phyloP scores from a whole-genome alignment of 2,113 vertebrate genomes.

The Pygathrix nemaeus region DNA sequence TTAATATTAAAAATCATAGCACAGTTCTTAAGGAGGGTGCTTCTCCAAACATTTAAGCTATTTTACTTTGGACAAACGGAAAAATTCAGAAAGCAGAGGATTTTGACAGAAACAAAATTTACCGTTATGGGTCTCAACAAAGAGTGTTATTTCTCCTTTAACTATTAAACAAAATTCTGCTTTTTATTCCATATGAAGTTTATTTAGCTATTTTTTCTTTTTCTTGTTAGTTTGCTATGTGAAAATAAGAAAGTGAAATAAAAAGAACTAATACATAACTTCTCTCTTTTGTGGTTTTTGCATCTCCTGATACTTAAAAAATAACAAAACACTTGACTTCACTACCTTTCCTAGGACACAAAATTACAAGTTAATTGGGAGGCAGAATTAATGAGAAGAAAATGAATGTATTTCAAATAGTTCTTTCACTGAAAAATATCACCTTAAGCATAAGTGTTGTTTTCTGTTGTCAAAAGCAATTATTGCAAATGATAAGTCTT shows the following conservation, averaged over 20 bases:
- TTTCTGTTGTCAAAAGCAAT: constrained; percentile 42
- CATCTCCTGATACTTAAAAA: neutral
- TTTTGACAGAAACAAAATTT: constrained; percentile 5
- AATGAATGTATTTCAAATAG: constrained; percentile 24
- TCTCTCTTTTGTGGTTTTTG: neutral
- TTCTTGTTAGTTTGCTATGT: neutral
- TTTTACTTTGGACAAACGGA: neutral
- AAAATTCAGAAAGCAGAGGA: neutral
- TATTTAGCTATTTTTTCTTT: neutral
- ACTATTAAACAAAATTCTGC: neutral
- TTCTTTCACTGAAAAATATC: neutral
- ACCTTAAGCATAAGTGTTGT: neutral
- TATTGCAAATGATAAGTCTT: constrained; percentile 17
- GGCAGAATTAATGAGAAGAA: constrained; percentile 3
- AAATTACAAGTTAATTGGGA: constrained; percentile 33
- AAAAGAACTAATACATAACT: neutral
- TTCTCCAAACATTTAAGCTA: neutral
- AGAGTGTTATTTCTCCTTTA: neutral
- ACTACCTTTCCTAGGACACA: neutral
- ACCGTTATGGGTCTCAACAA: neutral
- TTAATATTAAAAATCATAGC: neutral
- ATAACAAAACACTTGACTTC: neutral
- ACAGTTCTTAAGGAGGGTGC: neutral
- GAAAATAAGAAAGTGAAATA: neutral
- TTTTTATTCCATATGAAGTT: neutral